Evolutionary conservation across 1,140 invertebrate species (phyloP).

Genomic region (Drosophila pectinifera): DNA sequence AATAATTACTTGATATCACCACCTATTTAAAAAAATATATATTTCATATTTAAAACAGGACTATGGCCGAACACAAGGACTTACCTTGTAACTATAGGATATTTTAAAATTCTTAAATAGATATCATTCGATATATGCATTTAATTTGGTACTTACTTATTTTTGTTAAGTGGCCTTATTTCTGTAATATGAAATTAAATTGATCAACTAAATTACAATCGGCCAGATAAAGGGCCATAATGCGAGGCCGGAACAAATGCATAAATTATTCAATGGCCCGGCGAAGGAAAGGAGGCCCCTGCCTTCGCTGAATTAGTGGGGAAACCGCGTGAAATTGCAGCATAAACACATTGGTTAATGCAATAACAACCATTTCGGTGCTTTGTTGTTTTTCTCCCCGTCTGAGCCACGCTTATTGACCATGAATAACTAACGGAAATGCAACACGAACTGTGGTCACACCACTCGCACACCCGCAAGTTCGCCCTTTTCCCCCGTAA

Average conservation of each 20-base stretch:
- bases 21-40: no score
- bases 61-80: no score
- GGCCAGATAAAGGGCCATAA: constrained; percentile 68
- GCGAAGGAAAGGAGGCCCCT: constrained; percentile 30
- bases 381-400: constrained; percentile 21
- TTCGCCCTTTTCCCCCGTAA: neutral
- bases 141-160: neutral
- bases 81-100: no score
- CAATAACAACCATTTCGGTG: constrained; percentile 16
- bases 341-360: constrained; percentile 65
- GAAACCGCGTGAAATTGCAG: constrained; percentile 59
- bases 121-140: no score
- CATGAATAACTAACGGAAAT: constrained; percentile 75
- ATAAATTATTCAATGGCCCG: constrained; percentile 50
- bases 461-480: neutral
- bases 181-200: constrained; percentile 65
- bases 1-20: no score
- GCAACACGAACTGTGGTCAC: constrained; percentile 57
- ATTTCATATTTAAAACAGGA: no score
- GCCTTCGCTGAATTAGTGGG: constrained; percentile 19
- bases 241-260: constrained; percentile 46
- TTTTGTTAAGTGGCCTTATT: neutral
- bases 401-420: constrained; percentile 57
- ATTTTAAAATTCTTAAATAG: no score
- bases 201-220: constrained; percentile 78